Conservation (phyloP, 2,797 vertebrate species). For the Takifugu ocellatus region DNA sequence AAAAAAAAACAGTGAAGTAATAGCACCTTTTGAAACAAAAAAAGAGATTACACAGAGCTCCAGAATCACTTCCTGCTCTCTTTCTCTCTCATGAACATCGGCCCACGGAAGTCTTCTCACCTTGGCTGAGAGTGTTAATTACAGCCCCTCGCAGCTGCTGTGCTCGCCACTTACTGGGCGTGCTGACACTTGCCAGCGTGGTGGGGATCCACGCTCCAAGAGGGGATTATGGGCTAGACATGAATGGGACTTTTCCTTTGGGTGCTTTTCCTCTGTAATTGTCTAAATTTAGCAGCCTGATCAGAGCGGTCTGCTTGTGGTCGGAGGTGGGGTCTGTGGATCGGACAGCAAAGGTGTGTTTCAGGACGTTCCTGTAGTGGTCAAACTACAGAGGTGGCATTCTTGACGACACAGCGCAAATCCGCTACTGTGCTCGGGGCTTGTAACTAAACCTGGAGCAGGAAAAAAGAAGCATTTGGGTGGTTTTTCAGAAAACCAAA, state of each 20-base stretch:
- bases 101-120: slow-evolving; percentile 71
- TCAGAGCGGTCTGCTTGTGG: slow-evolving; percentile 15
- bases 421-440: slow-evolving; percentile 44
- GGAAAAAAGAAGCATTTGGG: slow-evolving; percentile 63
- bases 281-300: slow-evolving; percentile 26
- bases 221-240: slow-evolving; percentile 60
- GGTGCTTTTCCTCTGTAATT: slow-evolving; percentile 49
- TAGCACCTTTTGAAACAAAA: slow-evolving; percentile 56
- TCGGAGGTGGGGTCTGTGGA: not conserved
- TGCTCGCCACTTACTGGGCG: slow-evolving; percentile 66
- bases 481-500: slow-evolving; percentile 67
- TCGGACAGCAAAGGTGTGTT: too few relatives aligned
- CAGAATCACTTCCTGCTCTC: slow-evolving; percentile 66
- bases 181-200: slow-evolving; percentile 65
- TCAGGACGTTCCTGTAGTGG: too few relatives aligned
- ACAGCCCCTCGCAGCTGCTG: slow-evolving; percentile 66
- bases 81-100: slow-evolving; percentile 53
- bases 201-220: slow-evolving; percentile 67
- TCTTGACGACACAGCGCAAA: too few relatives aligned
- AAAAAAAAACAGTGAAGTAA: slow-evolving; percentile 62
- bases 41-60: slow-evolving; percentile 67
- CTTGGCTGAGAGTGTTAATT: slow-evolving; percentile 75
- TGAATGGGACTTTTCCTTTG: slow-evolving; percentile 38
- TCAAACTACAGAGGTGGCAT: too few relatives aligned
- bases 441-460: slow-evolving; percentile 52